Evolutionary conservation across 2,113 vertebrate genomes (phyloP).

Genomic region (Trichechus manatus): DNA sequence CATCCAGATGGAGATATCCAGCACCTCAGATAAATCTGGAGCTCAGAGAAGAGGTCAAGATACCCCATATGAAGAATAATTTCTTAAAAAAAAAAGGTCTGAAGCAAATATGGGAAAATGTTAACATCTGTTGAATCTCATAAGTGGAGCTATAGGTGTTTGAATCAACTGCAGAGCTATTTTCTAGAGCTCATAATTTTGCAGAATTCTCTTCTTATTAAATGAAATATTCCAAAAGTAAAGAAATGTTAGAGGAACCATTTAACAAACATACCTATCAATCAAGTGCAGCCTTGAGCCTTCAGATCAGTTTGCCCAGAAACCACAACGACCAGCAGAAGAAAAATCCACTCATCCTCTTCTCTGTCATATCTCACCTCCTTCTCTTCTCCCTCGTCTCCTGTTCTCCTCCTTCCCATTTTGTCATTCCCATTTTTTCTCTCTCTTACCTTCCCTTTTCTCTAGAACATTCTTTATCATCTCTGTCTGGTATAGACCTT

Average conservation of each 20-base stretch:
- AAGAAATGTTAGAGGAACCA: neutral
- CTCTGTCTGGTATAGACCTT: neutral
- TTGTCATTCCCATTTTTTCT: neutral
- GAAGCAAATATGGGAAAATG: constrained; percentile 13
- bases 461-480: neutral
- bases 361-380: neutral
- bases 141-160: neutral
- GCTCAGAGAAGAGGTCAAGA: neutral
- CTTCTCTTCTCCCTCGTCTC: neutral
- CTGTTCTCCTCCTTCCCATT: neutral
- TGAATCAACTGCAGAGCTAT: neutral
- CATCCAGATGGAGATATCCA: neutral
- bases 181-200: constrained; percentile 8
- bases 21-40: neutral
- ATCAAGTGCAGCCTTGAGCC: neutral
- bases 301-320: constrained; percentile 19
- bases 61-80: neutral
- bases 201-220: constrained; percentile 9
- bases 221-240: neutral
- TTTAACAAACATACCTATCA: neutral
- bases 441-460: neutral
- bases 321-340: neutral
- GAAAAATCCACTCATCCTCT: neutral
- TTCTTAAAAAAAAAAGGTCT: neutral
- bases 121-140: neutral